Evolutionary conservation across 1,140 invertebrate genomes (phyloP), one percentile per base, ranked within the genome.

Genomic region (Brachionus calyciflorus): DNA sequence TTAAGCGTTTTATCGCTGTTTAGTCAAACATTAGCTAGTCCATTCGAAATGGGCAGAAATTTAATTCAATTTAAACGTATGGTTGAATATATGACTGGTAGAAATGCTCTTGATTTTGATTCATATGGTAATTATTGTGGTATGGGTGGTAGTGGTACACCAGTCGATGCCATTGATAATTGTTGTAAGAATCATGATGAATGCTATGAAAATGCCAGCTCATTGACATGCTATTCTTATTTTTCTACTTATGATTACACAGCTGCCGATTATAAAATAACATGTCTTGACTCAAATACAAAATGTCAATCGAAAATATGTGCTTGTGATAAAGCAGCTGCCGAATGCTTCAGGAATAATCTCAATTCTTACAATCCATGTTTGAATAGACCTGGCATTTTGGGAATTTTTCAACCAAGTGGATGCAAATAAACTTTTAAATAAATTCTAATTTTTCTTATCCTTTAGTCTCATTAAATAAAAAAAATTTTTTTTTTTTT

Each of bases 41-140:
- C n/a, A n/a, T n/a, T n/a, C n/a, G n/a, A n/a, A n/a, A n/a, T n/a
- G n/a, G n/a, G n/a, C n/a, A n/a, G 78, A 24, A 76, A 70, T 26
- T 21, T 80, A 12, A 44, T 78, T 37, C 65, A 79, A n/a, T 80
- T 80, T 46, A 78, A 77, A 14, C 55, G 57, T 48, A 80, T 80
- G 79, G 76, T 80, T 9, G n/a, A 60, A 40, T 4, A 75, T 3
- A 53, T 40, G 2, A 79, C 79, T 6, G 63, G 49, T 48, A 70
- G 78, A 10, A 78, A 69, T 44, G 69, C 79, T 4, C 63, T 79
- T 21, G 78, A 78, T 49, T 80, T 65, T 55, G 78, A 78, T 48
- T 68, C 70, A 5, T 80, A 80, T 55, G 79, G 79, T 14, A 78
- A 78, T 48, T 79, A 69, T 24, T 80, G 79, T 73, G 79, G 79